phyloP scores from a whole-genome alignment of 1,140 invertebrate genomes.

The Thalassaphorura encarpata region DNA sequence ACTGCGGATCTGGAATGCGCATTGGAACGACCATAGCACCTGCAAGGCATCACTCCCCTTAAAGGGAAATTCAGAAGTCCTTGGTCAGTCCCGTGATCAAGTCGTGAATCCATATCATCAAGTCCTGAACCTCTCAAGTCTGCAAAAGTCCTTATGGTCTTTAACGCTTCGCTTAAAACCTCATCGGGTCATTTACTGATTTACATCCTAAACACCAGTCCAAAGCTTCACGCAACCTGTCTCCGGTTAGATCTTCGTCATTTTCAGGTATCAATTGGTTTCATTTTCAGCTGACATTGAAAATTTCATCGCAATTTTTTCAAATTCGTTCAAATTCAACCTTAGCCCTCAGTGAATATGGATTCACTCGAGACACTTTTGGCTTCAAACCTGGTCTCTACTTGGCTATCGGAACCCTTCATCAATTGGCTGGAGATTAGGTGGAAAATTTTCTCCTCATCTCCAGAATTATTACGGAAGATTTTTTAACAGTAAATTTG shows the following conservation, averaged over 20 bases:
- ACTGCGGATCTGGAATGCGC: slow-evolving; percentile 26
- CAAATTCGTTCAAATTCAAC: slow-evolving; percentile 22
- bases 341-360: slow-evolving; percentile 29
- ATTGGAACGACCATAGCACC: slow-evolving; percentile 19
- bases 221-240: slow-evolving; percentile 22
- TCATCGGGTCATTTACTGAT: slow-evolving; percentile 14
- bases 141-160: slow-evolving; percentile 27
- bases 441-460: too few species aligned
- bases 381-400: slow-evolving; percentile 35
- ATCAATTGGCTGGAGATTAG: slow-evolving; percentile 20
- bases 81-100: slow-evolving; percentile 18
- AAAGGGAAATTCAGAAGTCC: slow-evolving; percentile 6
- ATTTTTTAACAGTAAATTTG: too few species aligned
- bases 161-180: slow-evolving; percentile 19
- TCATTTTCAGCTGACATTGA: slow-evolving; percentile 30
- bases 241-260: slow-evolving; percentile 3
- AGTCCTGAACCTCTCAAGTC: slow-evolving; percentile 17
- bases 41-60: slow-evolving; percentile 32
- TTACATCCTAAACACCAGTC: slow-evolving; percentile 19
- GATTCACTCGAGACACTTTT: slow-evolving; percentile 36
- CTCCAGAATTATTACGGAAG: too few species aligned
- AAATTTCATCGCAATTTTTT: slow-evolving; percentile 24
- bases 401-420: slow-evolving; percentile 34
- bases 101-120: slow-evolving; percentile 25
- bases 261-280: slow-evolving; percentile 16